Conservation (phyloP, 2,113 vertebrate species). For the Collichthys lucidus region DNA sequence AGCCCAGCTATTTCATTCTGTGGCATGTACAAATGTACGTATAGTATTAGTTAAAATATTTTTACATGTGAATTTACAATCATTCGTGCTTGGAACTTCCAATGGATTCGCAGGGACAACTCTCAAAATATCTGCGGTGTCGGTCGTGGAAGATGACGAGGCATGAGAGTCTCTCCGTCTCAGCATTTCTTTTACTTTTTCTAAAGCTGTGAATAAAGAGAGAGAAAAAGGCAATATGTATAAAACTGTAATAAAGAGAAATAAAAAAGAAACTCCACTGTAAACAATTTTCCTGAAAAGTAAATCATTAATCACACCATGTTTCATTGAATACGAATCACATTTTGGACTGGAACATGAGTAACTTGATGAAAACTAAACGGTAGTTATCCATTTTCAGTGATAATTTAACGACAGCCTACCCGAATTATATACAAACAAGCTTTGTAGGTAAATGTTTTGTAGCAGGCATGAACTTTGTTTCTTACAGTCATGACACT, state of each 20-base stretch:
- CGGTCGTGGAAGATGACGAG: background rate
- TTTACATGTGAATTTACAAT: constrained; percentile 39
- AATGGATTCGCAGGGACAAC: background rate
- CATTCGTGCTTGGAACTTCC: constrained; percentile 30
- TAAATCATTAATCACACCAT: background rate
- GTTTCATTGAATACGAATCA: background rate
- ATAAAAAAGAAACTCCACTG: background rate
- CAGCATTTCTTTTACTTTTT: constrained; percentile 38
- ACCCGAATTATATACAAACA: no score
- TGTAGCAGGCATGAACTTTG: no score
- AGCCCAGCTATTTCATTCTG: no score
- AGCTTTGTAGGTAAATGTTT: no score
- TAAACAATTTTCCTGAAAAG: background rate
- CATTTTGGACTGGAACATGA: no score
- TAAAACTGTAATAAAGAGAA: background rate
- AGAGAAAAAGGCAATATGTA: background rate
- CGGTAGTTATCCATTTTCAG: no score
- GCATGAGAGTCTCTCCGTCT: background rate
- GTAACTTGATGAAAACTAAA: no score
- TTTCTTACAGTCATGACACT: no score
- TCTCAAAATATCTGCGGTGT: background rate
- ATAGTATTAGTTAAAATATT: background rate
- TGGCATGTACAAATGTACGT: no score
- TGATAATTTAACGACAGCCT: no score
- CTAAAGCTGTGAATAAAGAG: constrained; percentile 43